Conservation (phyloP, 1,140 invertebrate species). For the Cryptotermes secundus region DNA sequence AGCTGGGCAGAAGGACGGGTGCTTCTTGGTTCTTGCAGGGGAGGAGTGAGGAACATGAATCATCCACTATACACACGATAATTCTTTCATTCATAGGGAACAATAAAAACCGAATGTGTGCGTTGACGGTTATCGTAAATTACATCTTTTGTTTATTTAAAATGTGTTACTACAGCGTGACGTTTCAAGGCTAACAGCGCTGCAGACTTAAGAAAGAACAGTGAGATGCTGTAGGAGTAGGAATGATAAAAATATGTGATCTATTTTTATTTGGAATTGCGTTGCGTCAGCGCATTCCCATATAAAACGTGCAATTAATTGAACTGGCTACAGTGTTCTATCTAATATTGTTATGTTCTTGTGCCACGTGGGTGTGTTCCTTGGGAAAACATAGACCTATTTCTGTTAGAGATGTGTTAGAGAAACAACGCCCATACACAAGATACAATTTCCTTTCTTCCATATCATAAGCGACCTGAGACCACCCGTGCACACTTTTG, state of each 20-base stretch:
- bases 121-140: background rate
- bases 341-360: no score
- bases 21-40: background rate
- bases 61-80: background rate
- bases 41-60: background rate
- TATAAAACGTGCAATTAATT: background rate
- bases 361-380: no score
- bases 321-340: no score
- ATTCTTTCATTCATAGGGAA: background rate
- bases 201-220: no score
- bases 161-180: background rate
- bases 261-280: background rate
- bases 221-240: background rate
- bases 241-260: background rate
- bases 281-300: background rate
- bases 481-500: no score
- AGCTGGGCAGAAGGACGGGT: conserved; percentile 1
- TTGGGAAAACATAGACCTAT: no score
- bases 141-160: background rate
- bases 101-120: background rate
- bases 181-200: background rate
- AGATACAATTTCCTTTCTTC: no score
- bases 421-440: no score
- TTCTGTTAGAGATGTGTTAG: no score
- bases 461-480: no score